Base-by-base conservation (phyloP, 2,888 invertebrate genomes). In the Drosophila mimica region DNA sequence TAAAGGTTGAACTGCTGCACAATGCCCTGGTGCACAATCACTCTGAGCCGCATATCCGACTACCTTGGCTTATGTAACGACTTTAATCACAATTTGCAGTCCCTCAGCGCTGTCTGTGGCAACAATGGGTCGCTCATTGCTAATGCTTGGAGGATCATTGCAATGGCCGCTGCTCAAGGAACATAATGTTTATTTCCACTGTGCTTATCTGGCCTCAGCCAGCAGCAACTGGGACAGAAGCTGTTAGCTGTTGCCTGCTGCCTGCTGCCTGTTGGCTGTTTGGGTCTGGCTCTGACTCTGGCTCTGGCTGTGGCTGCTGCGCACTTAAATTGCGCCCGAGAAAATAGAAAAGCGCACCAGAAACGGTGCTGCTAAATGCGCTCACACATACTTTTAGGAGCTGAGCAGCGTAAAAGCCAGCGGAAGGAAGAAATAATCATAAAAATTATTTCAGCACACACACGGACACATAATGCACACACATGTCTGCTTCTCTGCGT, bases 371-470 rank as follows among this genome's bases (percentile, higher is more conserved):
- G 71, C 68, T 78, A 82, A 81, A 82, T 82, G 83, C 76, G 83
- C 77, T 66, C 79, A 76, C 81, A 74, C 78, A 82, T 78, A 88
- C 87, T 82, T 82, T 83, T 56, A 38, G 56, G 72, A 81, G 79
- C 65, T 88, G 79, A 62, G 64, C 56, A 64, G 72, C 70, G 70
- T 74, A 68, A 76, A 79, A 79, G 82, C 76, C 64, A 53, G 71
- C 84, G 91, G 92, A 92, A 91, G 91, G 91, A 91, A 91, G 90
- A 90, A 92, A 92, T 92, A 91, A 91, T 91, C 92, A 91, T 91
- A 91, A 91, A 92, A 91, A 92, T 91, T 91, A 91, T 90, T 92
- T 85, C 83, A 86, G 63, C 78, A 59, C 76, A 53, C 76, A 80
- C 68, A 74, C 64, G 52, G 9, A 52, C 57, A 72, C 66, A 56